Conservation (phyloP, 2,113 vertebrate species). For the Gorsachius goisagi region DNA sequence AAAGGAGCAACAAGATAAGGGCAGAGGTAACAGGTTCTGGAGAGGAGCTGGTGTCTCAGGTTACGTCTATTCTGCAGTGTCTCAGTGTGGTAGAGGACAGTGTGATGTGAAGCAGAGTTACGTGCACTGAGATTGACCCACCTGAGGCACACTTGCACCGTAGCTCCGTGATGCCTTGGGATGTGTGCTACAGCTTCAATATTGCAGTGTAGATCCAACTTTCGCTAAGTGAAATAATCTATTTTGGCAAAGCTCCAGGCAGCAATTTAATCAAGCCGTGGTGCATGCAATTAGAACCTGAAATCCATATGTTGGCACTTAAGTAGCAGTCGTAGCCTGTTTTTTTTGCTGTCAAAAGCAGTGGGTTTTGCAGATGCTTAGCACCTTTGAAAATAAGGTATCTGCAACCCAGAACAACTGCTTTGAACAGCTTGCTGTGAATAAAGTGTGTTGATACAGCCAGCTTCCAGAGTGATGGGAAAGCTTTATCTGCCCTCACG, state of each 20-base stretch:
- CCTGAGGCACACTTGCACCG: not conserved
- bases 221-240: conserved; percentile 18
- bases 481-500: not conserved
- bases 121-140: not conserved
- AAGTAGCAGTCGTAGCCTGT: not conserved
- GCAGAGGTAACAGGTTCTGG: not conserved
- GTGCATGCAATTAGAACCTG: conserved; percentile 37
- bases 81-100: not conserved
- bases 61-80: not conserved
- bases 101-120: not conserved
- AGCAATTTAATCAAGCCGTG: conserved; percentile 21
- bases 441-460: accelerated
- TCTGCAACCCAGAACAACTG: not conserved
- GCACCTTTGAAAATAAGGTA: not conserved
- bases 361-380: not conserved
- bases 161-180: not conserved
- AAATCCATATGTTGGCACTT: conserved; percentile 47
- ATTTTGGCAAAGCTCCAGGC: conserved; percentile 36
- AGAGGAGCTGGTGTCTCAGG: not conserved
- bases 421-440: not conserved
- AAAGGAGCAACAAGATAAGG: not conserved
- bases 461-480: not conserved
- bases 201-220: not conserved
- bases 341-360: not conserved
- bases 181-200: not conserved